A percentile compares a stretch with the other conserved stretches of the same genome.
Evolutionary conservation across 2,888 invertebrate genomes (phyloP).

Genomic region (Ophraella communa): DNA sequence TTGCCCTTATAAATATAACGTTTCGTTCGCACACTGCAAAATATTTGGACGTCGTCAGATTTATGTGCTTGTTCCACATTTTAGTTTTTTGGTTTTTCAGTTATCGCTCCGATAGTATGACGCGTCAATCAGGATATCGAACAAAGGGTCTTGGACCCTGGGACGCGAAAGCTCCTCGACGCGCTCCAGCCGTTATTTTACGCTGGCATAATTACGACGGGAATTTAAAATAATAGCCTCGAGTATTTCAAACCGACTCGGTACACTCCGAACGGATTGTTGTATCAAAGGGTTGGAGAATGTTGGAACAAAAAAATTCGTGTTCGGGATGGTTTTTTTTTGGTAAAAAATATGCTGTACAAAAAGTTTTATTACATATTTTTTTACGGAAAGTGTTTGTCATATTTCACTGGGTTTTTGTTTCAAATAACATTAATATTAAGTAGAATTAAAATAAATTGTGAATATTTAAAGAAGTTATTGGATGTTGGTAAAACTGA

Average conservation of each 20-base stretch:
- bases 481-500: too few relatives aligned
- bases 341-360: too few relatives aligned
- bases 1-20: conserved; percentile 46
- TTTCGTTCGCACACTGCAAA: conserved; percentile 41
- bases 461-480: too few relatives aligned
- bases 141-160: conserved; percentile 37
- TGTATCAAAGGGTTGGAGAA: conserved; percentile 8
- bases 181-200: conserved; percentile 25
- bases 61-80: conserved; percentile 47
- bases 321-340: too few relatives aligned
- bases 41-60: conserved; percentile 45
- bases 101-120: conserved; percentile 44
- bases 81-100: too few relatives aligned
- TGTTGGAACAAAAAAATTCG: neutral
- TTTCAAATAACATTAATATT: too few relatives aligned
- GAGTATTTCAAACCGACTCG: neutral
- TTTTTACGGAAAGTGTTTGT: too few relatives aligned
- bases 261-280: neutral
- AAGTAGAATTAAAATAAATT: too few relatives aligned
- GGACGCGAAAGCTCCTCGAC: conserved; percentile 29
- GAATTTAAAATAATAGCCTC: conserved; percentile 6
- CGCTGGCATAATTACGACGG: conserved; percentile 20
- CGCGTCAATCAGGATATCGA: conserved; percentile 46
- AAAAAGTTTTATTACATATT: too few relatives aligned
- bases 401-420: too few relatives aligned